Evolutionary conservation across 2,113 vertebrate genomes (phyloP), one percentile per base, ranked within the genome.

Genomic region (Herpailurus yagouaroundi): DNA sequence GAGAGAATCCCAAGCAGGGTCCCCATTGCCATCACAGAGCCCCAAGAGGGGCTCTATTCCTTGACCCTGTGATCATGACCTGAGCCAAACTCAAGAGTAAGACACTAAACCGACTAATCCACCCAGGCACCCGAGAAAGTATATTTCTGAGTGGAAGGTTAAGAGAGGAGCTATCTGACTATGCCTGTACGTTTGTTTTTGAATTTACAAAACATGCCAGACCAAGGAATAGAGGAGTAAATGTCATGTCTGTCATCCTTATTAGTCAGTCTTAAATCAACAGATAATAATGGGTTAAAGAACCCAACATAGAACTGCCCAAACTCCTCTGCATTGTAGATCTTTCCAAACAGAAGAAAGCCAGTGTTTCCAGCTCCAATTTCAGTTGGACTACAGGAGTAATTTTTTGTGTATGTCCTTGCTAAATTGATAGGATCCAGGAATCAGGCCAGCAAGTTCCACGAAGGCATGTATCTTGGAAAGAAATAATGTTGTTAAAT

Each of bases 401-500:
- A 60, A 80, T 82, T 94, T 94, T 95, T 80, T 66, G 63, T 63
- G 74, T 87, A 77, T 55, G 80, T 80, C 90, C 73, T 94, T 94
- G 45, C 68, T 91, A 92, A 92, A 91, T 36, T 96, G 90, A 95
- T 41, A 87, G 63, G 48, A 84, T 69, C 87, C 87, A 96, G 84
- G 81, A 97, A 91, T 31, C 69, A 91, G 68, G 81, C 88, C 87
- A 94, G 73, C 41, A 60, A 45, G 4, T 93, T 85, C 74, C 73
- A 60, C 48, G 36, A 77, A 90, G 74, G 55, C n/a, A 96, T 97
- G 94, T 36, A 97, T 96, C 81, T 94, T 55, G 5, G 92, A 79
- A 95, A 86, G 87, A 96, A 97, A 96, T 81, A 94, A 87, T 83
- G 64, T 31, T 68, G 64, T 89, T 84, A 92, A 73, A 38, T n/a